Evolutionary conservation across 1,140 invertebrate species (phyloP), one percentile per base, ranked within the genome.

Genomic region (Anastatus disparis): DNA sequence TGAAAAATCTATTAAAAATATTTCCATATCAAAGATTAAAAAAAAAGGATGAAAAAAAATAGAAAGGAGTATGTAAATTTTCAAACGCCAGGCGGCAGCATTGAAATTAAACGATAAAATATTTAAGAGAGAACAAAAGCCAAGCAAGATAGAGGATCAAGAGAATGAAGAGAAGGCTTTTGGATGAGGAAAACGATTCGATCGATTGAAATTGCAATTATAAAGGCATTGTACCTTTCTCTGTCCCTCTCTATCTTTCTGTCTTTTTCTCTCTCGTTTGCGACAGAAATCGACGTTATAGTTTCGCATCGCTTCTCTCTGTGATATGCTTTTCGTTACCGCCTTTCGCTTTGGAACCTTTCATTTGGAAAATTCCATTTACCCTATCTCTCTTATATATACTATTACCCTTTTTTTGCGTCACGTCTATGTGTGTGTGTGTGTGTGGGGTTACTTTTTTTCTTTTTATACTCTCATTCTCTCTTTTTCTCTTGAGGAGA

Each of bases 321-420:
- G 12, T 29, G 22, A 52, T 38, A 40, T 65, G 22, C 24, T 56
- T 38, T 58, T 27, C 46, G 29, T 7, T 8, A 31, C 26, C 7
- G 13, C 17, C 42, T 61, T 12, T 27, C 27, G 2, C 13, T 31
- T 22, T 15, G 17, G n/a, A 46, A 22, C 42, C 58, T 59, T 70
- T 48, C 68, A 64, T 56, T 70, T 61, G 68, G 61, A 70, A 70
- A 64, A 64, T 64, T 70, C 50, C 42, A 70, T 70, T 64, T 64
- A 15, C 59, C 68, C 6, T 48, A 40, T 64, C 68, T 58, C 8
- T 22, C n/a, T n/a, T n/a, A n/a, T n/a, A n/a, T n/a, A n/a, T n/a
- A n/a, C n/a, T n/a, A n/a, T n/a, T n/a, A n/a, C n/a, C n/a, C n/a
- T n/a, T n/a, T n/a, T n/a, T n/a, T n/a, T n/a, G n/a, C n/a, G n/a